Conservation (phyloP, 2,888 invertebrate genomes). For the Cephus pulcher region DNA sequence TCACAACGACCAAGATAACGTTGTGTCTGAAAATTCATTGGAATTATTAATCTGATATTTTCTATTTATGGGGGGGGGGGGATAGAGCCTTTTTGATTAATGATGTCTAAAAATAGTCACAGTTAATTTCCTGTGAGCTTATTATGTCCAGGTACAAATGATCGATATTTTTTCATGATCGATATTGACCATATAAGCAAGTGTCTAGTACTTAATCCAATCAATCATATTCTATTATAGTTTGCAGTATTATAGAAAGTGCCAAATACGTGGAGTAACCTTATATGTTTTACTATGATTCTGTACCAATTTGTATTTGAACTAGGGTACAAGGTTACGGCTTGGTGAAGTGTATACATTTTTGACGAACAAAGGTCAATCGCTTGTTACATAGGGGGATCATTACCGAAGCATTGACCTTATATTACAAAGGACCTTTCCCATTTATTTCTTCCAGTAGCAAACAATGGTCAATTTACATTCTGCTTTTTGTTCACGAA, state of each 20-base stretch:
- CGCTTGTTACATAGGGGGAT: not conserved
- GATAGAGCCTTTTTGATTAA: not conserved
- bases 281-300: not conserved
- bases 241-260: not conserved
- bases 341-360: not conserved
- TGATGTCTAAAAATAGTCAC: not conserved
- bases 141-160: not conserved
- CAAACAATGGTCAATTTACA: not conserved
- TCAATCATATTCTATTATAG: not conserved
- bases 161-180: no score
- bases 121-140: not conserved
- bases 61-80: not conserved
- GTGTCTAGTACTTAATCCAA: not conserved
- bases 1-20: not conserved
- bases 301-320: not conserved
- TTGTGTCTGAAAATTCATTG: not conserved
- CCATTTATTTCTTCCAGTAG: not conserved
- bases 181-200: not conserved
- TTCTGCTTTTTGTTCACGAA: not conserved
- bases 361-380: not conserved
- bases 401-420: slow-evolving; percentile 3
- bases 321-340: not conserved
- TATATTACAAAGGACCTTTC: not conserved
- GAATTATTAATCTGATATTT: not conserved
- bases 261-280: not conserved